Evolutionary conservation across 1,140 invertebrate genomes (phyloP).

Genomic region (Drosophila santomea): DNA sequence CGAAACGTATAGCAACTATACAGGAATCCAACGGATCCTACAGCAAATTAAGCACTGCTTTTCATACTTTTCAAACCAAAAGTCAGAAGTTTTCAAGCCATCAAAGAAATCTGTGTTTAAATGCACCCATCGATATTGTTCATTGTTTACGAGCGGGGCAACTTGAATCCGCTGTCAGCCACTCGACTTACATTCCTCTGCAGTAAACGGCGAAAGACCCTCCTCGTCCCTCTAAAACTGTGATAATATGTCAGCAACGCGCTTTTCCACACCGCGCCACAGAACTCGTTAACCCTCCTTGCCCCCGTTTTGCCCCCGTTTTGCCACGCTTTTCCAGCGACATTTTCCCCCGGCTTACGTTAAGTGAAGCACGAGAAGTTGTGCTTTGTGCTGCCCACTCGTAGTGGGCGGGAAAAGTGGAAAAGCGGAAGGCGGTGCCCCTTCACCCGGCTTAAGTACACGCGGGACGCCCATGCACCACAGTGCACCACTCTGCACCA

Average conservation of each 20-base stretch:
- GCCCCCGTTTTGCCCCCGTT: background rate
- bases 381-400: conserved; percentile 18
- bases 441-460: conserved; percentile 34
- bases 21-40: background rate
- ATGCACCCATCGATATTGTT: conserved; percentile 3
- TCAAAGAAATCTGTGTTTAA: conserved; percentile 9
- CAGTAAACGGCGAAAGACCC: background rate
- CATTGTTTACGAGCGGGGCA: background rate
- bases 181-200: conserved; percentile 22
- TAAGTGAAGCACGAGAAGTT: conserved; percentile 45
- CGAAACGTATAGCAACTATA: no score
- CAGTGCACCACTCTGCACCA: background rate
- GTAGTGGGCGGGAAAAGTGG: no score
- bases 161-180: conserved; percentile 6
- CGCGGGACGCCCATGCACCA: background rate
- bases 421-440: background rate
- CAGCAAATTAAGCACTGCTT: background rate
- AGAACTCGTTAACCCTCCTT: background rate
- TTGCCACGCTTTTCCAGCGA: conserved; percentile 1
- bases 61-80: no score
- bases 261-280: no score
- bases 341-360: conserved; percentile 27
- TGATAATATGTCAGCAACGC: conserved; percentile 29
- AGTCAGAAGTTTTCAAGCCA: no score
- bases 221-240: background rate